These are phyloP conservation scores for Gisinianus flammeolus DNA, from an alignment of 2,888 invertebrate genomes.

Conservation along the genomic window DNA sequence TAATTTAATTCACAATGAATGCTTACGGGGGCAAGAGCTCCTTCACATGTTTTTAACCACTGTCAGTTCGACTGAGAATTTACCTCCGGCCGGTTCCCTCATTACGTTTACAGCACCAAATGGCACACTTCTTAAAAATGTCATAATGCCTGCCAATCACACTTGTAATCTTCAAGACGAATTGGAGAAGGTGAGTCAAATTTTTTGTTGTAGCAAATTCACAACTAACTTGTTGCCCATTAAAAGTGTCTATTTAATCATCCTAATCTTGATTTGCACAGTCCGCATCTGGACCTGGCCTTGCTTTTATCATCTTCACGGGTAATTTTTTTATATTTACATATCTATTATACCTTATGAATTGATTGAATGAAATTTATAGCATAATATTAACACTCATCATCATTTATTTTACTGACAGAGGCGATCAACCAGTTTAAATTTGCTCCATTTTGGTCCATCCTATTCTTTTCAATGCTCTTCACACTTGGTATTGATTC, in stretches of 20 bases:
- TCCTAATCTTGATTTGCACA: conserved; percentile 61
- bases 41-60: conserved; percentile 41
- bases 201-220: neutral
- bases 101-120: conserved; percentile 50
- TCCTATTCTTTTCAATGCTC: conserved; percentile 95
- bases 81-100: conserved; percentile 44
- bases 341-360: too few species aligned
- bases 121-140: conserved; percentile 54
- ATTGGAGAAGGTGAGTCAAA: conserved; percentile 77
- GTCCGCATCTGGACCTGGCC: conserved; percentile 95
- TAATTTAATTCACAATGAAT: conserved; percentile 80
- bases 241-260: too few species aligned
- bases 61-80: conserved; percentile 46
- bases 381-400: too few species aligned
- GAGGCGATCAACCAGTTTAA: conserved; percentile 98
- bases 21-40: conserved; percentile 63
- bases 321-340: too few species aligned
- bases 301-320: conserved; percentile 96
- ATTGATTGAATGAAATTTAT: too few species aligned
- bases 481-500: conserved; percentile 96
- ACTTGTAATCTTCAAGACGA: conserved; percentile 82
- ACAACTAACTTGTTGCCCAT: too few species aligned
- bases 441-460: conserved; percentile 93
- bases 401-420: too few species aligned
- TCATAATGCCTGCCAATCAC: conserved; percentile 56